These are phyloP conservation scores for Sebastes steindachneri DNA, from an alignment of 2,797 vertebrate species.

Conservation along the genomic window DNA sequence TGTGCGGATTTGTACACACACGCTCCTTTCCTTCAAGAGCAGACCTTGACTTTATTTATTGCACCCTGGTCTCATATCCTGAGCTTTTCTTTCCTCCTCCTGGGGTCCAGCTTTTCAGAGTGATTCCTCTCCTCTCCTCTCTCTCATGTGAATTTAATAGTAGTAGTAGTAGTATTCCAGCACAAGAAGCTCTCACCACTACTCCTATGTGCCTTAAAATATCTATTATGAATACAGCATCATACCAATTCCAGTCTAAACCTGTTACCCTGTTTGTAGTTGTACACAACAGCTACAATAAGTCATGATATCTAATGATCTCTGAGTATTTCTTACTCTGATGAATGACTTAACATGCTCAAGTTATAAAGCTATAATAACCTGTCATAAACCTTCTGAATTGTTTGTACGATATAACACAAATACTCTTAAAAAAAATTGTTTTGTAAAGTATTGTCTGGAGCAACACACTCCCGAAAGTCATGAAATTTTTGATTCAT, in stretches of 20 bases:
- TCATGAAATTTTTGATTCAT: too few relatives aligned
- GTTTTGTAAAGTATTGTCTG: too few relatives aligned
- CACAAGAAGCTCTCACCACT: neutral
- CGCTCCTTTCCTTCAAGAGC: neutral
- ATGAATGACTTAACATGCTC: neutral
- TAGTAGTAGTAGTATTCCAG: neutral
- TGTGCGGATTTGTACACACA: neutral
- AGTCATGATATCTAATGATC: too few relatives aligned
- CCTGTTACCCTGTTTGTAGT: neutral
- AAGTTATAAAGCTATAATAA: too few relatives aligned
- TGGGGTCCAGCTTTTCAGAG: neutral
- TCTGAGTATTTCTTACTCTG: neutral
- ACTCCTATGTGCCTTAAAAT: neutral
- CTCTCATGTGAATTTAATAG: neutral
- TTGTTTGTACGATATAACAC: too few relatives aligned
- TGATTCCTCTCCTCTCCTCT: neutral
- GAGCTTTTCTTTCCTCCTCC: neutral
- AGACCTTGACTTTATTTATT: slow-evolving; percentile 19
- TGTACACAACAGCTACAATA: neutral
- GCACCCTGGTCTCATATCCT: slow-evolving; percentile 10
- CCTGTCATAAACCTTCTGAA: too few relatives aligned
- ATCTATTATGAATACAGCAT: neutral
- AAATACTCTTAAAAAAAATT: too few relatives aligned
- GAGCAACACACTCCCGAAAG: too few relatives aligned
- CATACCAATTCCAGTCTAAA: neutral